Base-by-base conservation (phyloP, 2,888 invertebrate genomes). In the Diarsia dahlii region DNA sequence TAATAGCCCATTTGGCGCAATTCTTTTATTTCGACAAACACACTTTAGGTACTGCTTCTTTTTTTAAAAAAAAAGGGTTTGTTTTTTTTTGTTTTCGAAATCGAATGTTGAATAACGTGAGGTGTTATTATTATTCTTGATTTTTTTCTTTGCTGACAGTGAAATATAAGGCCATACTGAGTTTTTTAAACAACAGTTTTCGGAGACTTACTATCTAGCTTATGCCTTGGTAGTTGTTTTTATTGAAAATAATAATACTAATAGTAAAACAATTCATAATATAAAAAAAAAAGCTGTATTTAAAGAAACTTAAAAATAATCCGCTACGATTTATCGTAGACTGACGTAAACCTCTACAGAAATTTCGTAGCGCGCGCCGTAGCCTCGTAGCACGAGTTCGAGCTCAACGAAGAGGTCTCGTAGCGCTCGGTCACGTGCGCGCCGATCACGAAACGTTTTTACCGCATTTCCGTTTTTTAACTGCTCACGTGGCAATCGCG, bases 371-470 rank as follows among this genome's bases (percentile, higher is more conserved):
- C 80, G 64, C 71, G 81, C 78, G 60, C 66, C 78, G 81, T 72
- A 80, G 85, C 77, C 12, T n/a, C 80, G 87, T 87, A 80, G 84
- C 77, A 50, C 86, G 39, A 39, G 39, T 8, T 8, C 8, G 8
- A 39, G 39, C 8, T 39, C 39, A 8, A 39, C 39, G 87, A 88
- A 90, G 90, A 83, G 76, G 79, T 78, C 74, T 79, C 85, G 88
- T 87, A 89, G 89, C 84, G 72, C 84, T 87, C 78, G 88, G 93
- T 95, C 95, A 95, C 95, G 95, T 92, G 93, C 94, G 85, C 86
- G 71, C 89, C 92, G 91, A 94, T 93, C 93, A 92, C 91, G 89
- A 94, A 95, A 95, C 92, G 93, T 95, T 95, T 95, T 94, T 93
- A 94, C 91, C 91, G 92, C 89, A 91, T 92, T 95, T 95, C 95